Conservation (phyloP, 2,888 invertebrate species). For the Lottia gigantea region DNA sequence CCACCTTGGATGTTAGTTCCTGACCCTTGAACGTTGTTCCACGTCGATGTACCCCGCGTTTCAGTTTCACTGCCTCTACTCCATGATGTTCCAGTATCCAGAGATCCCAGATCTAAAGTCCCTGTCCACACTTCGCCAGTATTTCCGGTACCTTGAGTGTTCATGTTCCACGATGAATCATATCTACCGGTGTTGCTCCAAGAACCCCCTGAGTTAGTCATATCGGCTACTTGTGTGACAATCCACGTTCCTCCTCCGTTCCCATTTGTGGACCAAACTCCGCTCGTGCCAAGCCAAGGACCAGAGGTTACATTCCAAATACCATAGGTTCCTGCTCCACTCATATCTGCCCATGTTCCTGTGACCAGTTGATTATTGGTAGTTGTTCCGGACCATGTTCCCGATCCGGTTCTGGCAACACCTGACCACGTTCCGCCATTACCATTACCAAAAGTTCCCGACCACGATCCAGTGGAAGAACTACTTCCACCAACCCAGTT, state of each 20-base stretch:
- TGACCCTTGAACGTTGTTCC: background rate
- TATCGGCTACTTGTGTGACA: background rate
- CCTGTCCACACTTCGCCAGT: slow-evolving; percentile 4
- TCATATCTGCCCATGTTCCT: background rate
- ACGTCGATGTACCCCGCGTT: background rate
- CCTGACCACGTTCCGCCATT: background rate
- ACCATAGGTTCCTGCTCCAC: background rate
- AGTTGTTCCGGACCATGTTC: background rate
- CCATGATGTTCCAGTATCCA: background rate
- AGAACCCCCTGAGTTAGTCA: background rate
- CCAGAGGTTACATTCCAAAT: background rate
- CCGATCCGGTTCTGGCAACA: background rate
- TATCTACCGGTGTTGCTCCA: background rate
- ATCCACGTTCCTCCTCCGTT: background rate
- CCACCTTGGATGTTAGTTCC: background rate
- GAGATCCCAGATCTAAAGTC: background rate
- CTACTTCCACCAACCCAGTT: background rate
- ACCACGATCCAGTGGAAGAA: background rate
- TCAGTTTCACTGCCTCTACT: background rate
- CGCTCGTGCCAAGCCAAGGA: background rate
- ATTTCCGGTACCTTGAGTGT: background rate
- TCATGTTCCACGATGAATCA: background rate
- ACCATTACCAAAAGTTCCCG: background rate
- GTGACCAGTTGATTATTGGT: background rate
- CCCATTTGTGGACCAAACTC: background rate